Conservation (phyloP, 2,888 invertebrate genomes). For the Prenolepis imparis region DNA sequence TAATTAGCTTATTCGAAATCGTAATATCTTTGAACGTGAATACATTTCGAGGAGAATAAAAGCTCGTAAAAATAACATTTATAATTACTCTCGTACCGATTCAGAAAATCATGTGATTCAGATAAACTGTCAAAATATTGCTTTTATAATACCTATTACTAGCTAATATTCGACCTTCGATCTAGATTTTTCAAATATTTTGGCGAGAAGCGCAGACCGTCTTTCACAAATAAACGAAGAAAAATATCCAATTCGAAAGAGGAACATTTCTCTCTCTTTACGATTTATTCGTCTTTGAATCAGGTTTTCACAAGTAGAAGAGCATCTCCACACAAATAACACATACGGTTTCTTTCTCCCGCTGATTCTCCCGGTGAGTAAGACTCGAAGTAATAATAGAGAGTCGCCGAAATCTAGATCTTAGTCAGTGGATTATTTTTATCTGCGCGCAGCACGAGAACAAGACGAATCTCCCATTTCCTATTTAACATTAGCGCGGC, state of each 20-base stretch:
- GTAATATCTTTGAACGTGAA: background rate
- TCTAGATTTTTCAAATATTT: background rate
- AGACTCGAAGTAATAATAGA: constrained; percentile 74
- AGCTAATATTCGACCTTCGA: background rate
- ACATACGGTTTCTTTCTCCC: constrained; percentile 49
- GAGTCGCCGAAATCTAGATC: constrained; percentile 71
- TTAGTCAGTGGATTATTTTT: constrained; percentile 75
- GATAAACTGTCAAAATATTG: background rate
- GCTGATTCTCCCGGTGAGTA: constrained; percentile 34
- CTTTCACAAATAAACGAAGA: background rate
- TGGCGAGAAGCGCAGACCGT: background rate
- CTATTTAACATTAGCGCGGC: constrained; percentile 41
- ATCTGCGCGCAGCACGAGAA: constrained; percentile 53
- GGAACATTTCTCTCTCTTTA: background rate
- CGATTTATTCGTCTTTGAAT: background rate
- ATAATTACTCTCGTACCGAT: background rate
- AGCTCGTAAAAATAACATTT: background rate
- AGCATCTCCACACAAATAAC: constrained; percentile 27
- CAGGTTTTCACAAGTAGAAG: constrained; percentile 20
- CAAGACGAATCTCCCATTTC: constrained; percentile 50
- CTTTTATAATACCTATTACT: background rate
- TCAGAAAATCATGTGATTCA: background rate
- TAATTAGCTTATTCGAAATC: background rate
- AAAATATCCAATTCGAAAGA: background rate
- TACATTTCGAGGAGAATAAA: background rate